Evolutionary conservation across 1,140 invertebrate genomes (phyloP), one percentile per base, ranked within the genome.

Genomic region (Eumaeus atala): DNA sequence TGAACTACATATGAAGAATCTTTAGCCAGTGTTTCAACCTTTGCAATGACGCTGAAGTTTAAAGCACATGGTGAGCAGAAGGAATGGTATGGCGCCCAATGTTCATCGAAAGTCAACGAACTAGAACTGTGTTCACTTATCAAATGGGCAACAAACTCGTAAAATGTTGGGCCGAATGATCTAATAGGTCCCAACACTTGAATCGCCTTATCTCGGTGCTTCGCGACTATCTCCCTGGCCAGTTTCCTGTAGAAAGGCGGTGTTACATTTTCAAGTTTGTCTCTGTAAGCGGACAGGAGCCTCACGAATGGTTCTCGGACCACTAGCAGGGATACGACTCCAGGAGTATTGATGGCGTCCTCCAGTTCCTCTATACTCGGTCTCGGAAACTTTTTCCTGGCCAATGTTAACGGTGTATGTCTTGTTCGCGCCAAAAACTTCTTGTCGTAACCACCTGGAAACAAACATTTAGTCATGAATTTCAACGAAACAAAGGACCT

Each of bases 241-340:
- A 94, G 80, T 62, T 92, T 92, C 65, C 92, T 90, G 69, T 94
- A 93, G 68, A 90, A 92, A 2, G 91, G 92, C 62, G 93, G 90
- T 67, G 61, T 91, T 77, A 77, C 91, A 69, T 92, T 90, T 73
- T 94, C 92, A 53, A 98, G 89, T 87, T 98, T 98, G 77, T 97
- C 97, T 58, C 94, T 89, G 79, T 95, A 98, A 9, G 96, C 96
- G 1, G 95, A 97, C 12, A 98, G 74, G 1, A 98, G 86, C 54
- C 97, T 89, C 73, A 98, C 96, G 61, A 98, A 93, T 0, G 97
- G 97, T 88, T 98, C 95, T 16, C 97, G 89, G 0, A 96, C 96
- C 59, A 97, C 94, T 16, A 97, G 85, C 54, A 97, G 92, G 52
- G 92, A 92, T 49, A 93, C 74, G 0, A 89, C 88, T 3, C 85